Evolutionary conservation across 2,113 vertebrate genomes (phyloP).

Genomic region (Epinephelus cyanopodus): DNA sequence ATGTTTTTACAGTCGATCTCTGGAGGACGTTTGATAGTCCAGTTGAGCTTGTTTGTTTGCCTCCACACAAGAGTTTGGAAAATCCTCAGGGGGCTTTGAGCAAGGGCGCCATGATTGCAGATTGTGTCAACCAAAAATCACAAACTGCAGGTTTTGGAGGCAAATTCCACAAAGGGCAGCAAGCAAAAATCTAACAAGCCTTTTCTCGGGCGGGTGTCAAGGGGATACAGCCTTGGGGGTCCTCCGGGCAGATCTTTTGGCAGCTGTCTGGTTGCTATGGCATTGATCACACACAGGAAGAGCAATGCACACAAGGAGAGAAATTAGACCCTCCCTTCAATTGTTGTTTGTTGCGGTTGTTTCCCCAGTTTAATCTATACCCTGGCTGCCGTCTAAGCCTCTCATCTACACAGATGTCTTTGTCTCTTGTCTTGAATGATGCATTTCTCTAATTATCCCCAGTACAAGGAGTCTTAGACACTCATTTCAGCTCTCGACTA

Average conservation of each 20-base stretch:
- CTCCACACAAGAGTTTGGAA: constrained; percentile 2
- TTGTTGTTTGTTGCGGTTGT: constrained; percentile 52
- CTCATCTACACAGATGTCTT: constrained; percentile 50
- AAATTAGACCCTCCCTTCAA: constrained; percentile 39
- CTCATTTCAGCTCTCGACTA: constrained; percentile 15
- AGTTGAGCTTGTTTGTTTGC: constrained; percentile 42
- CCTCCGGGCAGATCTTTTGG: constrained; percentile 36
- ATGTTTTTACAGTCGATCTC: constrained; percentile 49
- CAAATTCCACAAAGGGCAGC: neutral
- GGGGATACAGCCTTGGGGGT: constrained; percentile 30
- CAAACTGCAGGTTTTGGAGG: neutral
- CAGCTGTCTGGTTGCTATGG: constrained; percentile 62
- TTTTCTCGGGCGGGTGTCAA: constrained; percentile 4
- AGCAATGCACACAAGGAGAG: constrained; percentile 40
- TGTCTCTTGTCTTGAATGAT: constrained; percentile 27
- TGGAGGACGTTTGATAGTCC: neutral
- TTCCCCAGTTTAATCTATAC: constrained; percentile 39
- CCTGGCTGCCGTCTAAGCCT: constrained; percentile 46
- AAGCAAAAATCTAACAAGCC: neutral
- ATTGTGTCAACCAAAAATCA: constrained; percentile 15
- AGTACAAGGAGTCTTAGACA: constrained; percentile 1
- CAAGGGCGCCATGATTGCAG: neutral
- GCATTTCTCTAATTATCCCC: constrained; percentile 53
- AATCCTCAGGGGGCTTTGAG: constrained; percentile 46
- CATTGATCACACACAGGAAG: constrained; percentile 49